Percentiles rank a stretch among this genome's conserved stretches.
phyloP scores from a whole-genome alignment of 1,140 invertebrate species.

The Apis dorsata region DNA sequence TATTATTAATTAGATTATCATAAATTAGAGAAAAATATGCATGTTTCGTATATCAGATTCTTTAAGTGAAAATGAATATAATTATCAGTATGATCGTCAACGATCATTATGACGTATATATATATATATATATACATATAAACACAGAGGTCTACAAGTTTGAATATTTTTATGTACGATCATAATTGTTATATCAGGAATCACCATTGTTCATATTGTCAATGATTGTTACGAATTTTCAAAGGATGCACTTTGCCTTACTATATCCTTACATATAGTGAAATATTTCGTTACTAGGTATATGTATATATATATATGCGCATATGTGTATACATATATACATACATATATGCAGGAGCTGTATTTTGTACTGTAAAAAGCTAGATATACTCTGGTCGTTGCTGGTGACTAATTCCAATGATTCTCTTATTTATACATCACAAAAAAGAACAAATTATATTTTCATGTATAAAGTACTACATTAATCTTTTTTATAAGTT shows the following conservation, averaged over 20 bases:
- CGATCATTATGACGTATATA: constrained; percentile 48
- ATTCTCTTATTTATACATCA: constrained; percentile 63
- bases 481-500: constrained; percentile 58
- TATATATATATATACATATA: constrained; percentile 62
- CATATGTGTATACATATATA: constrained; percentile 70
- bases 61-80: constrained; percentile 26
- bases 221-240: constrained; percentile 45
- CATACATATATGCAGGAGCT: constrained; percentile 73
- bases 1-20: constrained; percentile 41
- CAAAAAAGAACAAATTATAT: constrained; percentile 55
- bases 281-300: constrained; percentile 73
- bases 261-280: constrained; percentile 74
- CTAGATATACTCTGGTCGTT: constrained; percentile 80
- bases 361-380: constrained; percentile 80
- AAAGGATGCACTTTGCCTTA: constrained; percentile 56
- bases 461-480: constrained; percentile 60
- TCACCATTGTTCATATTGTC: constrained; percentile 61
- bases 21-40: constrained; percentile 40
- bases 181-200: constrained; percentile 53
- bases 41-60: constrained; percentile 40
- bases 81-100: constrained; percentile 41
- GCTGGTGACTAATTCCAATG: constrained; percentile 77
- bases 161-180: constrained; percentile 63
- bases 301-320: constrained; percentile 71
- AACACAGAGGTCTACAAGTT: constrained; percentile 64